Evolutionary conservation across 2,797 vertebrate genomes (phyloP), one percentile per base, ranked within the genome.

Genomic region (Sorex maritimensis): DNA sequence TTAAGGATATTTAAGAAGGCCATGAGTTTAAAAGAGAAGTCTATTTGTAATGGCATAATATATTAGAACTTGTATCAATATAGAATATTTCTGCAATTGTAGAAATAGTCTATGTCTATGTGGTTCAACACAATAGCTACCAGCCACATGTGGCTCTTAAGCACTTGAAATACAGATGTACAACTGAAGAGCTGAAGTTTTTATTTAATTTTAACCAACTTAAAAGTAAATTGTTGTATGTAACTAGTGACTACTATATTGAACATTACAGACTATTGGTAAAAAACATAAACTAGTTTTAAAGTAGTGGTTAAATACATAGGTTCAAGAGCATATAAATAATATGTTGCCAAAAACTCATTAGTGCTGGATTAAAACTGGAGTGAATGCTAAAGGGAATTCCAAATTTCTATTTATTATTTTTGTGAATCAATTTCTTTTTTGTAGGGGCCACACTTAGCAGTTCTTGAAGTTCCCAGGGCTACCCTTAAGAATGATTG

Each of bases 201-300:
- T 84, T 73, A 68, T 74, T 89, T 85, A 49, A 3, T 55, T 91
- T 92, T 74, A 65, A 77, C 87, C 71, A 63, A 93, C 52, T 69
- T 92, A 81, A 92, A 86, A 49, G 23, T 83, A 74, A 87, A 41
- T 61, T 58, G 46, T 44, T 41, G 30, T 11, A 74, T 72, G 38
- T 74, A 79, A 13, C 24, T 58, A 65, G 26, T 83, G 55, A 34
- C 23, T 90, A 73, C 38, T 79, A 4, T 71, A 78, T 1, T 55
- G 24, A 1, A 77, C 23, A 74, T 17, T 55, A 73, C 9, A 73
- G 21, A 61, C 15, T 61, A 61, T 61, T 52, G 49, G 13, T 52
- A 21, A 61, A 61, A 61, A 61, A 3, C 19, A 61, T 61, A 61
- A 61, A 21, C 58, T 61, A 23, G 19, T 15, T 67, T 38, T 65